These are phyloP conservation scores for Campoletis raptor DNA, from an alignment of 2,888 invertebrate species.

Conservation along the genomic window DNA sequence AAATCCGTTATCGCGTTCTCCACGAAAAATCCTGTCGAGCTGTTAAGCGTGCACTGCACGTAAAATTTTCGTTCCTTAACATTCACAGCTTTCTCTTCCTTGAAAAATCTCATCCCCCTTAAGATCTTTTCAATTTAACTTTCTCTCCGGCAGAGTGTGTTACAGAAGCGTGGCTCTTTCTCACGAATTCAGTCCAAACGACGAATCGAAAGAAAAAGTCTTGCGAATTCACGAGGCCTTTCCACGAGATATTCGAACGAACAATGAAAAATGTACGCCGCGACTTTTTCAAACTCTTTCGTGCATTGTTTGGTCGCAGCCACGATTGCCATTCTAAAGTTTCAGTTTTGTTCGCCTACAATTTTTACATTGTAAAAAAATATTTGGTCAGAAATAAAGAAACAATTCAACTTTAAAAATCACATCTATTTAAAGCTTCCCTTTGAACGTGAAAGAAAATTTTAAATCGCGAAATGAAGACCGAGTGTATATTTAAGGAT, in stretches of 20 bases:
- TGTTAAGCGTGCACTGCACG: constrained; percentile 36
- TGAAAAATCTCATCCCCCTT: constrained; percentile 12
- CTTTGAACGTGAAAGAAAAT: background rate
- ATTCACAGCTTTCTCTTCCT: constrained; percentile 16
- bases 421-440: background rate
- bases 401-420: background rate
- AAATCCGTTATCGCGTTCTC: constrained; percentile 26
- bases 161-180: background rate
- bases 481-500: no score
- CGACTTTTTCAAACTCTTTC: background rate
- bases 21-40: constrained; percentile 41
- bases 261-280: constrained; percentile 13
- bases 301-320: background rate
- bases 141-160: background rate
- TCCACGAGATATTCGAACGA: background rate
- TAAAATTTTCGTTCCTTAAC: constrained; percentile 9
- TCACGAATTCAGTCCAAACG: constrained; percentile 14
- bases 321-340: background rate
- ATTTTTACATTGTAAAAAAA: background rate
- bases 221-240: background rate
- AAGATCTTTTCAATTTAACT: constrained; percentile 29
- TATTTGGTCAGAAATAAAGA: background rate
- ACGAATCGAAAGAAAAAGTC: constrained; percentile 10
- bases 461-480: no score
- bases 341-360: background rate